Percentiles rank a stretch among this genome's conserved stretches.
phyloP scores from a whole-genome alignment of 2,113 vertebrate genomes.

The Ptilorrhoa leucosticta region DNA sequence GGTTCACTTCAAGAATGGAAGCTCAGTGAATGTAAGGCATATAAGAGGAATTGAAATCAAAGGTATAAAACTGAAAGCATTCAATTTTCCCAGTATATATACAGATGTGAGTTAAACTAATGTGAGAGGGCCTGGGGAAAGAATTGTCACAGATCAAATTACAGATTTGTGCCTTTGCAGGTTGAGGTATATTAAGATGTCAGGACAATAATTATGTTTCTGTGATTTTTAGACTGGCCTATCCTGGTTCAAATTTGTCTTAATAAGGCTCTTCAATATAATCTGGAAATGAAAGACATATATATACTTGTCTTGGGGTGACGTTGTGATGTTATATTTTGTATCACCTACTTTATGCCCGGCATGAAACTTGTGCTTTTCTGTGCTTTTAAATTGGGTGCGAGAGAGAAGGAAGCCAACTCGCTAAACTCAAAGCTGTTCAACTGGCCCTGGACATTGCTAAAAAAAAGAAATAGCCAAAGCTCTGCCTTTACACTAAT shows the following conservation, averaged over 20 bases:
- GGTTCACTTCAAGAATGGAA: background rate
- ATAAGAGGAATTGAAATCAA: background rate
- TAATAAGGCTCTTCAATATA: background rate
- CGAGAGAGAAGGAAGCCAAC: no score
- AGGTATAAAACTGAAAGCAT: background rate
- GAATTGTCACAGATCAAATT: background rate
- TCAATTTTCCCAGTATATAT: background rate
- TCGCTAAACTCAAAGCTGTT: no score
- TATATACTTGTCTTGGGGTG: no score
- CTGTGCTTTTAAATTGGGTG: no score
- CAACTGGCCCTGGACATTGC: no score
- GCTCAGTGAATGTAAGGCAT: background rate
- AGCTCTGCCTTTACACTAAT: no score
- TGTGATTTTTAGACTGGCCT: background rate
- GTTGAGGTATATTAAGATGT: background rate
- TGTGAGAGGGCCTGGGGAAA: background rate
- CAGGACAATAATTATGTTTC: background rate
- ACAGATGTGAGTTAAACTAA: background rate
- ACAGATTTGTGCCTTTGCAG: background rate
- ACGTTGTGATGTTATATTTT: no score
- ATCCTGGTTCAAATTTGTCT: background rate
- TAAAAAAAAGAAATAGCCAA: no score
- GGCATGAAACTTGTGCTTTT: no score
- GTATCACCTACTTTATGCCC: no score
- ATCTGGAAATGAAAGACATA: background rate